Evolutionary conservation across 2,113 vertebrate genomes (phyloP).

Genomic region (Gymnarchus niloticus): DNA sequence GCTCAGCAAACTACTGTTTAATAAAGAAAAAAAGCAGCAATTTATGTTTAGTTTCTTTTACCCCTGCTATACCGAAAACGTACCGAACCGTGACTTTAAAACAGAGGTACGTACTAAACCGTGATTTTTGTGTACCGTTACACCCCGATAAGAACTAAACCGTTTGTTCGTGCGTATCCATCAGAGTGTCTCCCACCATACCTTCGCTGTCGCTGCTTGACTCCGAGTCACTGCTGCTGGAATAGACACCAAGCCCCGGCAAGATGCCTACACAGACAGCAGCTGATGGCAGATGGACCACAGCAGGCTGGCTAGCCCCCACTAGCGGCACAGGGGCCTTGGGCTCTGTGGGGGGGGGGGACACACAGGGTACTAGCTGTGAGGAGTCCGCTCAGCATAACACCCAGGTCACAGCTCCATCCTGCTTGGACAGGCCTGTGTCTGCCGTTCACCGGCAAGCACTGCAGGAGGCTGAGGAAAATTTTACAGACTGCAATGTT

Average conservation of each 20-base stretch:
- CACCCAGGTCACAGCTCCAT: neutral
- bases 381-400: neutral
- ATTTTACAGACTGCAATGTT: neutral
- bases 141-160: too few species aligned
- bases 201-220: conserved; percentile 96
- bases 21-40: too few species aligned
- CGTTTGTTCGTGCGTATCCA: too few species aligned
- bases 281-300: conserved; percentile 81
- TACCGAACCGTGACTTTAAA: too few species aligned
- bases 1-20: too few species aligned
- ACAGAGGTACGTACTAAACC: too few species aligned
- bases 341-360: neutral
- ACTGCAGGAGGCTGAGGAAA: neutral
- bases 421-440: neutral
- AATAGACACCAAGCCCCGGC: conserved; percentile 86
- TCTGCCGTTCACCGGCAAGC: neutral
- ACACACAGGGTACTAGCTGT: neutral
- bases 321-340: neutral
- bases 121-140: too few species aligned
- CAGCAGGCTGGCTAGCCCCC: conserved; percentile 36
- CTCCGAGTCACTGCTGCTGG: conserved; percentile 92
- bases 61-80: too few species aligned
- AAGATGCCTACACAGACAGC: conserved; percentile 92
- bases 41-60: too few species aligned
- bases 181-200: conserved; percentile 49